A percentile compares a stretch with the other conserved stretches of the same genome.
phyloP scores from a whole-genome alignment of 2,113 vertebrate genomes.

The Clupea harengus region DNA sequence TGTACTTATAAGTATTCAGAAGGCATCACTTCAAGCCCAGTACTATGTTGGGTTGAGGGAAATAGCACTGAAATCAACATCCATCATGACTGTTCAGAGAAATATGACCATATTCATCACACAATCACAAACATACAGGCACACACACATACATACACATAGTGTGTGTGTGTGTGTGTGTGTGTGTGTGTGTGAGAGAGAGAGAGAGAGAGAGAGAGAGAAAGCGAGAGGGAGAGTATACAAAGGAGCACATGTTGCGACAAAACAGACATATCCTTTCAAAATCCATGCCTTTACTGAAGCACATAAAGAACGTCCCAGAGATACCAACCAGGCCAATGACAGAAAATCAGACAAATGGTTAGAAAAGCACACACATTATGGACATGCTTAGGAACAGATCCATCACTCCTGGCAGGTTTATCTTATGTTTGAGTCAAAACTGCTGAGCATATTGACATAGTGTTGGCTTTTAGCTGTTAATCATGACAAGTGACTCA shows the following conservation, averaged over 20 bases:
- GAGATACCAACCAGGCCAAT: constrained; percentile 7
- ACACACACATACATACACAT: no score
- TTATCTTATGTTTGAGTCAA: constrained; percentile 35
- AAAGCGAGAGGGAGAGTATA: no score
- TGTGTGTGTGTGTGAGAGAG: no score
- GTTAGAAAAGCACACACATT: constrained; percentile 3
- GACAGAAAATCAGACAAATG: constrained; percentile 23
- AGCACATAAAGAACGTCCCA: not conserved
- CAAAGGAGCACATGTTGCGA: no score
- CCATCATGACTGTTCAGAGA: not conserved
- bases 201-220: no score
- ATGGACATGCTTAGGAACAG: not conserved
- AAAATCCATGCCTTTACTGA: not conserved
- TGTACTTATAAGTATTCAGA: not conserved
- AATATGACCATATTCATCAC: no score
- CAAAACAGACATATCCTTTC: not conserved
- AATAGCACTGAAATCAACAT: not conserved
- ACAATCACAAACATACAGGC: no score
- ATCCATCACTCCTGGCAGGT: not conserved
- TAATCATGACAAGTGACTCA: constrained; percentile 48
- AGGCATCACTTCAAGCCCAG: not conserved
- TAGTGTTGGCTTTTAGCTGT: not conserved
- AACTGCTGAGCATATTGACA: constrained; percentile 39
- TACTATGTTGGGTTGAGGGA: not conserved
- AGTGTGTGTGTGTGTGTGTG: no score